Conservation (phyloP, 2,888 invertebrate species). For the Brenthis daphne region DNA sequence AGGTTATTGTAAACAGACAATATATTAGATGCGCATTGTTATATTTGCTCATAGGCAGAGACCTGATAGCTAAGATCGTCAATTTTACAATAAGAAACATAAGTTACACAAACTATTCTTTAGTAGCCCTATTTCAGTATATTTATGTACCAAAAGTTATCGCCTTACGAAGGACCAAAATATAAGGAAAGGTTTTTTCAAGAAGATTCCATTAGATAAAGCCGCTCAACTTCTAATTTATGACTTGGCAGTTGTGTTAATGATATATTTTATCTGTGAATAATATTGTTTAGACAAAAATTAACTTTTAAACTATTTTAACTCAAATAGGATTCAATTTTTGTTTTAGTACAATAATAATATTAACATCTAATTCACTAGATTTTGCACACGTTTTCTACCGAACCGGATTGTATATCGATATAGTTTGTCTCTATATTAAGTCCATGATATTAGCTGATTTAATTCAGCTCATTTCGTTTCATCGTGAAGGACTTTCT, state of each 20-base stretch:
- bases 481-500: no score
- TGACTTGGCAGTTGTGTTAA: not conserved
- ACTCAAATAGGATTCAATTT: not conserved
- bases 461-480: no score
- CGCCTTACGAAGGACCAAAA: conserved; percentile 20
- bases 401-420: no score
- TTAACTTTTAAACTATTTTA: conserved; percentile 1
- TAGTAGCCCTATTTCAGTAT: conserved; percentile 6
- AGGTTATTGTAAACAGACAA: no score
- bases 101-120: not conserved
- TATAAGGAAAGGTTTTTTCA: conserved; percentile 13
- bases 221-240: conserved; percentile 11
- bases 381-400: no score
- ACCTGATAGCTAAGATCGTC: no score
- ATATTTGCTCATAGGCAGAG: no score
- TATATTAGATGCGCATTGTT: no score
- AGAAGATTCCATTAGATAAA: conserved; percentile 12
- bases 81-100: not conserved
- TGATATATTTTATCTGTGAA: conserved; percentile 9
- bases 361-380: no score
- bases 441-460: no score
- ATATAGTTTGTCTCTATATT: no score
- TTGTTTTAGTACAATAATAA: no score
- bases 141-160: conserved; percentile 17
- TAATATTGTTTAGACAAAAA: not conserved